Evolutionary conservation across 2,888 invertebrate species (phyloP), one percentile per base, ranked within the genome.

Genomic region (Cryptus armator): DNA sequence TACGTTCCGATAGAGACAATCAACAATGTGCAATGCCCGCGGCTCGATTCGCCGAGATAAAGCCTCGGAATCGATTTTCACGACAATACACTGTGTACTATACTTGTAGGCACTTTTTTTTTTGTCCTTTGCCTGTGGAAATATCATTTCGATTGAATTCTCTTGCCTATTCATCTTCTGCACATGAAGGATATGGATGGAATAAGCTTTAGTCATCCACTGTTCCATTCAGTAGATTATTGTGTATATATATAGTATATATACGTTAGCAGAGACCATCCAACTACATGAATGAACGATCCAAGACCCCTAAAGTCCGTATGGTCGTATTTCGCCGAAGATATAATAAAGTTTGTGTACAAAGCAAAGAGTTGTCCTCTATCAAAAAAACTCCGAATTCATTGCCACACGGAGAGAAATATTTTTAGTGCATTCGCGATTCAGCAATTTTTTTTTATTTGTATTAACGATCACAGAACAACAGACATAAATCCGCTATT

Each of bases 21-120:
- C 70, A 70, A 78, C 48, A 62, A 16, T 43, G 32, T 32, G 48
- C 78, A 53, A 71, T 29, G 46, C 14, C 56, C 29, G 19, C 56
- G 29, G 12, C 44, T 56, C 77, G 32, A 44, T 68, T 59, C 37
- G 9, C 7, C 37, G 37, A 7, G 12, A 46, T 71, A 12, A 10
- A 79, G 48, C 43, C 44, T 62, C 1, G 59, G 19, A 10, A 37
- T 37, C 44, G 12, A 12, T 12, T 44, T 44, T 48, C 16, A 10
- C 70, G 3, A 16, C 14, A 14, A 48, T 44, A 6, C 32, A 29
- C 37, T 19, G 10, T 56, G 24, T 10, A 24, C 10, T 24, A 24
- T 56, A 6, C 6, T 9, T 19, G 3, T 56, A 56, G 9, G 16
- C 53, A 56, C 24, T 10, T 19, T 56, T 46, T 12, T 51, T 67